Evolutionary conservation across 2,888 invertebrate species (phyloP).

Genomic region (Mythimna albipuncta): DNA sequence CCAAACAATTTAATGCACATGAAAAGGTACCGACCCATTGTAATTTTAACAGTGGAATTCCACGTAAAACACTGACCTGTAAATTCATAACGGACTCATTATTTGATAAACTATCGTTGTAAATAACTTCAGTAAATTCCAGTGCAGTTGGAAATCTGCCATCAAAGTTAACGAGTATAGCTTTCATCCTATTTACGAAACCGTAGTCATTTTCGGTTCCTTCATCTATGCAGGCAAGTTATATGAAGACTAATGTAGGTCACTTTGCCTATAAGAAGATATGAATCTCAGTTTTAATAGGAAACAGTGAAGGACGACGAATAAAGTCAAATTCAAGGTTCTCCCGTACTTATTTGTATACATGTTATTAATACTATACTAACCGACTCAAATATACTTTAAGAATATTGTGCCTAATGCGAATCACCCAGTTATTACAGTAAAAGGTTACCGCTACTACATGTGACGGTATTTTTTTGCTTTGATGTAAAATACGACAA

Average conservation of each 20-base stretch:
- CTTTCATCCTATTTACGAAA: constrained; percentile 54
- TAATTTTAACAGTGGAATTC: constrained; percentile 24
- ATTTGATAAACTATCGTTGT: constrained; percentile 52
- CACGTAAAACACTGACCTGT: constrained; percentile 23
- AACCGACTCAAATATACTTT: background rate
- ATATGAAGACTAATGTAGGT: constrained; percentile 47
- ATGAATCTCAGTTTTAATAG: constrained; percentile 1
- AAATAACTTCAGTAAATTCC: constrained; percentile 50
- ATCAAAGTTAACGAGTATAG: constrained; percentile 36
- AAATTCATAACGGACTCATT: constrained; percentile 45
- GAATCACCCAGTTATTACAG: constrained; percentile 12
- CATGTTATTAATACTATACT: background rate
- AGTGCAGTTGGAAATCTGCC: constrained; percentile 59
- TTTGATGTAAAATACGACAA: background rate
- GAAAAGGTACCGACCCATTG: constrained; percentile 18
- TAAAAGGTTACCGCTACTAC: constrained; percentile 17
- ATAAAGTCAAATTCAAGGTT: constrained; percentile 12
- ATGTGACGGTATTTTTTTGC: background rate
- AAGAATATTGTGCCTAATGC: background rate
- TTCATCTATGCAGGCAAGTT: constrained; percentile 11
- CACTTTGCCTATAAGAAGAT: constrained; percentile 16
- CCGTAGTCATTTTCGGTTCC: constrained; percentile 25
- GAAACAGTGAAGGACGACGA: background rate
- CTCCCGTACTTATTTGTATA: background rate
- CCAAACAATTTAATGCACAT: constrained; percentile 31